Conservation (phyloP, 2,888 invertebrate species). For the Cinara cedri region DNA sequence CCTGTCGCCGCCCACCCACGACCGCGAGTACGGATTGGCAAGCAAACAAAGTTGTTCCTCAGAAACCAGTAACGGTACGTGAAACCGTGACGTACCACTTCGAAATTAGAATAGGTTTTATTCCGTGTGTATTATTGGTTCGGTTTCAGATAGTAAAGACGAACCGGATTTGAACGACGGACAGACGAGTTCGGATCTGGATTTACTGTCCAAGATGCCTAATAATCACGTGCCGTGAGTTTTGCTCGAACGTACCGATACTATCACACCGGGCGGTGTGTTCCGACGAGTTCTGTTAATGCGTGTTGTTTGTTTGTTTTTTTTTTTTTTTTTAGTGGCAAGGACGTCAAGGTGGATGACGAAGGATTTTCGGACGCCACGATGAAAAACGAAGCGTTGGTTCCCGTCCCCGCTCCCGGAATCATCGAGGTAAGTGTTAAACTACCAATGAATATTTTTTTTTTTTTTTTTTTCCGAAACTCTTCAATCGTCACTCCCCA, state of each 20-base stretch:
- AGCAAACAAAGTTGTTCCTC: slow-evolving; percentile 53
- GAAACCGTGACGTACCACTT: background rate
- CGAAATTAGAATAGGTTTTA: too few relatives aligned
- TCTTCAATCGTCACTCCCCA: too few relatives aligned
- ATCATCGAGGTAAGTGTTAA: slow-evolving; percentile 73
- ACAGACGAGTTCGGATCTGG: slow-evolving; percentile 39
- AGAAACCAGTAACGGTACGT: slow-evolving; percentile 41
- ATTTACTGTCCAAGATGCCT: background rate
- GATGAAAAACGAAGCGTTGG: slow-evolving; percentile 60
- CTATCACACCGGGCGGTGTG: background rate
- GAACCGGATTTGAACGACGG: slow-evolving; percentile 32
- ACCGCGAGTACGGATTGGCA: slow-evolving; percentile 58
- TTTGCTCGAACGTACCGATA: background rate
- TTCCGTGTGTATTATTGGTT: background rate
- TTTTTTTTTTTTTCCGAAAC: too few relatives aligned
- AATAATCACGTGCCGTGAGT: slow-evolving; percentile 10
- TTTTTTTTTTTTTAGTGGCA: background rate
- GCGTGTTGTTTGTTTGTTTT: background rate
- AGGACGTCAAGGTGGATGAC: slow-evolving; percentile 26
- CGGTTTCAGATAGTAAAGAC: slow-evolving; percentile 46
- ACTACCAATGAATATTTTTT: too few relatives aligned
- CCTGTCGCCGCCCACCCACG: slow-evolving; percentile 61
- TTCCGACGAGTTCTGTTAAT: too few relatives aligned
- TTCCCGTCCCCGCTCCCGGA: slow-evolving; percentile 65
- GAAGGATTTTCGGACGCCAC: slow-evolving; percentile 4